These are phyloP conservation scores for Amorpha juglandis DNA, from an alignment of 2,888 invertebrate species.

Conservation along the genomic window DNA sequence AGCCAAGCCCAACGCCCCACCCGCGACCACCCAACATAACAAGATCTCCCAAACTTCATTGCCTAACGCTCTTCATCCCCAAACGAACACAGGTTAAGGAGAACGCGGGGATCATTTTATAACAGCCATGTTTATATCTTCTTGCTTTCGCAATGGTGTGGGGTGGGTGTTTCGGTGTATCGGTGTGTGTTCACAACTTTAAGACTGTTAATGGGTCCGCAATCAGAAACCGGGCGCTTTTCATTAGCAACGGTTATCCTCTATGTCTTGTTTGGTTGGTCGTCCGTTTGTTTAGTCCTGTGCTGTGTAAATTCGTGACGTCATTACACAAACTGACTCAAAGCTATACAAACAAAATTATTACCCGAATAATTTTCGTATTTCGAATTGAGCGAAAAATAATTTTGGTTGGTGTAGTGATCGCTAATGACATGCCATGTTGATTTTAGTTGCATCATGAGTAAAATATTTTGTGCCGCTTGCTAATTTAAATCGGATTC, in stretches of 20 bases:
- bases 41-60: slow-evolving; percentile 64
- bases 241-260: slow-evolving; percentile 81
- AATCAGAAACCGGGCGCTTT: slow-evolving; percentile 78
- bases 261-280: slow-evolving; percentile 69
- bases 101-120: slow-evolving; percentile 47
- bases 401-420: slow-evolving; percentile 18
- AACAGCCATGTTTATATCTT: slow-evolving; percentile 34
- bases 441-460: slow-evolving; percentile 16
- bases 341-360: slow-evolving; percentile 18
- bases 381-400: slow-evolving; percentile 6
- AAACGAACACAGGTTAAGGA: slow-evolving; percentile 37
- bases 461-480: slow-evolving; percentile 15
- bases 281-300: slow-evolving; percentile 57
- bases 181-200: slow-evolving; percentile 55
- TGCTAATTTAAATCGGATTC: slow-evolving; percentile 15
- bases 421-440: slow-evolving; percentile 19
- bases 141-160: slow-evolving; percentile 43
- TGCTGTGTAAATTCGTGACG: slow-evolving; percentile 25
- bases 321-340: slow-evolving; percentile 20
- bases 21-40: slow-evolving; percentile 52
- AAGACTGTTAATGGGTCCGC: slow-evolving; percentile 82
- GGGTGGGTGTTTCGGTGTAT: slow-evolving; percentile 66
- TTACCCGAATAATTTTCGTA: slow-evolving; percentile 12
- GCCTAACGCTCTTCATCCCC: slow-evolving; percentile 43
- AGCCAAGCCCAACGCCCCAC: slow-evolving; percentile 47